Percentiles rank a stretch among this genome's conserved stretches.
Evolutionary conservation across 2,113 vertebrate species (phyloP).

Genomic region (Passerina amoena): DNA sequence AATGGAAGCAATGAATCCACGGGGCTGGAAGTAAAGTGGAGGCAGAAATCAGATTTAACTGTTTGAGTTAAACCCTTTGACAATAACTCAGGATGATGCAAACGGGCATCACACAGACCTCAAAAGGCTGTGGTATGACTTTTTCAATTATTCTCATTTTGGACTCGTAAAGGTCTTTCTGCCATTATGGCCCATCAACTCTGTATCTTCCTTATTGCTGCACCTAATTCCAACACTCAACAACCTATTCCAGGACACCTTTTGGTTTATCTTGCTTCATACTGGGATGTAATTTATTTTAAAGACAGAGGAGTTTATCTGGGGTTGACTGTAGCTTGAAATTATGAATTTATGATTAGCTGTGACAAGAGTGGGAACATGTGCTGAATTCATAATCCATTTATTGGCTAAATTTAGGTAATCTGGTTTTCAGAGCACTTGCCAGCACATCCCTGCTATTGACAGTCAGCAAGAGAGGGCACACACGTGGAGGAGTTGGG

Average conservation of each 20-base stretch:
- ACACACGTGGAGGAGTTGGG: background rate
- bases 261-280: background rate
- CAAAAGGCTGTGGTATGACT: background rate
- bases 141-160: background rate
- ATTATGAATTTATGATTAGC: constrained; percentile 39
- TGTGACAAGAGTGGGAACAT: constrained; percentile 33
- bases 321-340: background rate
- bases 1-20: background rate
- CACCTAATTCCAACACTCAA: background rate
- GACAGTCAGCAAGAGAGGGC: background rate
- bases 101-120: background rate
- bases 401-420: constrained; percentile 63
- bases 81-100: background rate
- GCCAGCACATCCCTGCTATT: constrained; percentile 26
- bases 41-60: background rate
- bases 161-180: background rate
- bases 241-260: background rate
- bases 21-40: background rate
- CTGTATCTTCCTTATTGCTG: rapidly evolving
- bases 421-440: constrained; percentile 46
- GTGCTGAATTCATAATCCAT: constrained; percentile 54
- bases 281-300: background rate
- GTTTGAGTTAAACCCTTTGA: background rate
- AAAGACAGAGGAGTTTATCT: constrained; percentile 6
- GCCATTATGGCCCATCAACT: background rate